Evolutionary conservation across 2,888 invertebrate species (phyloP).

Genomic region (Arrhopalites spinosus): DNA sequence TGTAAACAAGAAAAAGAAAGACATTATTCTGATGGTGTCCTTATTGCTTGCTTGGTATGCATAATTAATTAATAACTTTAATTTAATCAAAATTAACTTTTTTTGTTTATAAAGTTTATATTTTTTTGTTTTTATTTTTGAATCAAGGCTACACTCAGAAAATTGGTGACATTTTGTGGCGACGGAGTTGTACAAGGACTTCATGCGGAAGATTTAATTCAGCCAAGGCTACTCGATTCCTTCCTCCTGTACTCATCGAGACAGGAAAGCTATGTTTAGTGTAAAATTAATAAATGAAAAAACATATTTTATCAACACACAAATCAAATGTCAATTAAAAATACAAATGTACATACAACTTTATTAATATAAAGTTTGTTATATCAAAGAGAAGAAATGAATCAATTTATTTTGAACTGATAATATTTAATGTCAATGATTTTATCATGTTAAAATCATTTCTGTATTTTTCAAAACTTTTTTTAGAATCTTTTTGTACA

Average conservation of each 20-base stretch:
- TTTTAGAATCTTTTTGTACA: no score
- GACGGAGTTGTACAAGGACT: slow-evolving; percentile 62
- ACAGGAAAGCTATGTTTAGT: slow-evolving; percentile 77
- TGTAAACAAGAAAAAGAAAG: slow-evolving; percentile 70
- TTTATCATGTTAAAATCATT: no score
- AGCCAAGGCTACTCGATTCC: slow-evolving; percentile 76
- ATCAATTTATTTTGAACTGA: no score
- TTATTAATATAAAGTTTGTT: no score
- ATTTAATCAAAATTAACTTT: not conserved
- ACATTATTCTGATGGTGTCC: slow-evolving; percentile 70
- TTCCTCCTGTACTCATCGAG: slow-evolving; percentile 78
- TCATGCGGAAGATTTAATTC: slow-evolving; percentile 74
- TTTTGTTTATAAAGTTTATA: not conserved
- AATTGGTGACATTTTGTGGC: slow-evolving; percentile 67
- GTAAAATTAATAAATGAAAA: not conserved
- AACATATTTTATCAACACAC: not conserved
- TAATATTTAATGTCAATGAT: no score
- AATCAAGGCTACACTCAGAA: slow-evolving; percentile 69
- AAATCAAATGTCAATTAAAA: no score
- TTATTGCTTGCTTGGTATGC: slow-evolving; percentile 70
- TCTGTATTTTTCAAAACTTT: no score
- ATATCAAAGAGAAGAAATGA: no score
- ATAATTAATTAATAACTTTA: not conserved
- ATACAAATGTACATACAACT: no score
- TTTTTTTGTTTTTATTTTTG: slow-evolving; percentile 36